Evolutionary conservation across 2,888 invertebrate species (phyloP).

Genomic region (Oscheius sp.): DNA sequence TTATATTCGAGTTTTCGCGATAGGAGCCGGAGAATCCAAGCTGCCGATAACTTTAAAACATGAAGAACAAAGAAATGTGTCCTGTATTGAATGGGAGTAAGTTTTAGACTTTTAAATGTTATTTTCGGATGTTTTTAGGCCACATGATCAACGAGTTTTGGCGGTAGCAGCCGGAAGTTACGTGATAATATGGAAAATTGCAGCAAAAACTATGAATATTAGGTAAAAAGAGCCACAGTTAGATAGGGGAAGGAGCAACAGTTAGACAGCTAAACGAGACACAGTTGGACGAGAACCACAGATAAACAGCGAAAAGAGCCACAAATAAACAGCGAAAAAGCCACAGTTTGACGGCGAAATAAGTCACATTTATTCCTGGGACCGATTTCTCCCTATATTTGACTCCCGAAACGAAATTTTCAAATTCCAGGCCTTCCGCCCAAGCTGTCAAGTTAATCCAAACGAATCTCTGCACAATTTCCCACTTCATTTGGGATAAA

Average conservation of each 20-base stretch:
- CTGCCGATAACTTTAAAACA: conserved; percentile 33
- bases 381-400: too few species aligned
- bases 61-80: conserved; percentile 26
- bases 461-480: neutral
- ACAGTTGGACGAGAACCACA: too few species aligned
- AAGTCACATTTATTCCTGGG: neutral
- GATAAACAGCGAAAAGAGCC: too few species aligned
- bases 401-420: neutral
- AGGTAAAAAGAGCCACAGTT: conserved; percentile 1
- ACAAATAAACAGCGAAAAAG: too few species aligned
- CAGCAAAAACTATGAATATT: conserved; percentile 12
- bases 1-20: conserved; percentile 24
- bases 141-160: conserved; percentile 29
- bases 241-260: too few species aligned
- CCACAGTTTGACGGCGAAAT: too few species aligned
- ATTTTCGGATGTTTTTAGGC: conserved; percentile 3
- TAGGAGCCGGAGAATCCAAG: neutral
- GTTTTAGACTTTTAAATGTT: neutral
- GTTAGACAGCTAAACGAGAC: too few species aligned
- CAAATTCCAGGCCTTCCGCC: conserved; percentile 10
- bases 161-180: conserved; percentile 21
- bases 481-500: conserved; percentile 28
- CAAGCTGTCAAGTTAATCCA: too few species aligned
- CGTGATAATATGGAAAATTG: conserved; percentile 28
- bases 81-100: conserved; percentile 33